Evolutionary conservation across 2,113 vertebrate genomes (phyloP), one percentile per base, ranked within the genome.

Genomic region (Calidris pygmaea): DNA sequence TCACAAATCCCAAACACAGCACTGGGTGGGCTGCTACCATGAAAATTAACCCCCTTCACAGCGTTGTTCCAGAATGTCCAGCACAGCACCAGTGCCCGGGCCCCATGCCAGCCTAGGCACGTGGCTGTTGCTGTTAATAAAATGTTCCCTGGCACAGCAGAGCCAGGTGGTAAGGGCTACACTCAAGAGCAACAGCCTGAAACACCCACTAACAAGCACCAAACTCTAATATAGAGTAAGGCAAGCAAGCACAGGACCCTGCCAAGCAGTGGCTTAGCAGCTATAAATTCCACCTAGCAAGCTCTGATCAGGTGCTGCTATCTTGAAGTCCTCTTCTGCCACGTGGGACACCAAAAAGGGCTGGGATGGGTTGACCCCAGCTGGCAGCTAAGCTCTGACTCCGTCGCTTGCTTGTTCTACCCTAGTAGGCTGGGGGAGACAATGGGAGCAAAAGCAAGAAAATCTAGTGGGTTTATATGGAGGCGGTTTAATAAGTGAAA

Each of bases 21-120:
- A 53, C 4, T 8, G 14, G 27, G 0, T 26, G 37, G 47, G 32
- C 39, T 56, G 27, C 78, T 59, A 0, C 0, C 1, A 20, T 55
- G 37, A 80, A 71, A 90, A 74, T 74, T 32, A 41, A 63, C 66
- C 45, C 21, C 22, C 48, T 48, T 65, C 2, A 0, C 37, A 3
- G 22, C 52, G 18, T 14, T 66, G 22, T 76, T 75, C 22, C 56
- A 41, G 52, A 47, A 67, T 20, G 52, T n/a, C 75, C 79, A 52
- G 35, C 24, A 12, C 72, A 62, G 34, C n/a, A 34, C 10, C 19
- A 4, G 23, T 5, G 11, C 55, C 59, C 35, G 50, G 45, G n/a
- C 50, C 30, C 27, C 45, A 0, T 39, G 80, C 72, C 80, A 80
- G 27, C 35, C 45, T 14, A 15, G 23, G 23, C 45, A 34, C 1